These are phyloP conservation scores for Galbula dea DNA, from an alignment of 2,113 vertebrate genomes.

Conservation along the genomic window DNA sequence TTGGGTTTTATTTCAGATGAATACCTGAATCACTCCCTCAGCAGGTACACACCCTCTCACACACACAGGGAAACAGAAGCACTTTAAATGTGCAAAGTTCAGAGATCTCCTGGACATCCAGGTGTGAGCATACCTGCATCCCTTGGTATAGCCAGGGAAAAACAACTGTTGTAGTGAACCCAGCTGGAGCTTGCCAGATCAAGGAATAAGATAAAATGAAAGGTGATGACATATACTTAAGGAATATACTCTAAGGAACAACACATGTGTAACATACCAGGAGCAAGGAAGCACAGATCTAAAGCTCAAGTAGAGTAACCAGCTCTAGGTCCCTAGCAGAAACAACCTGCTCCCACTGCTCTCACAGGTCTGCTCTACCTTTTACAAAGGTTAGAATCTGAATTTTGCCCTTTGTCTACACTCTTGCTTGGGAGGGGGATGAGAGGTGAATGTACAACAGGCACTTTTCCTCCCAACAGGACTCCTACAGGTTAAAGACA, in stretches of 20 bases:
- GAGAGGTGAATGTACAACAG: neutral
- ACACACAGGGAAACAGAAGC: neutral
- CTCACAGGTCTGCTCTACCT: neutral
- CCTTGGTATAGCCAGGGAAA: neutral
- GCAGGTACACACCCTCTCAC: neutral
- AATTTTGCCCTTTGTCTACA: neutral
- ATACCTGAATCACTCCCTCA: neutral
- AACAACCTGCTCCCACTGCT: neutral
- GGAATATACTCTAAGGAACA: neutral
- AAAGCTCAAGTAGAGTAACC: neutral
- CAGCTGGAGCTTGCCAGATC: neutral
- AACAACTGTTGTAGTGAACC: neutral
- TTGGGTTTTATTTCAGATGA: neutral
- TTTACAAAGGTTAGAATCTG: neutral
- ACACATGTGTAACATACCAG: neutral
- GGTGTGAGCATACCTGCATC: fast-evolving
- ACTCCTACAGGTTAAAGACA: neutral
- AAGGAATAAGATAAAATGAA: neutral
- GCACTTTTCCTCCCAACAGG: neutral
- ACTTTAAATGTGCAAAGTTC: neutral
- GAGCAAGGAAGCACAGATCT: neutral
- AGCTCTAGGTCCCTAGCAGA: neutral
- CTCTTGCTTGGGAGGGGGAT: neutral
- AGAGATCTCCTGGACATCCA: neutral
- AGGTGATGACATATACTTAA: neutral